Evolutionary conservation across 2,888 invertebrate species (phyloP), one percentile per base, ranked within the genome.

Genomic region (Lasioglossum pauxillum): DNA sequence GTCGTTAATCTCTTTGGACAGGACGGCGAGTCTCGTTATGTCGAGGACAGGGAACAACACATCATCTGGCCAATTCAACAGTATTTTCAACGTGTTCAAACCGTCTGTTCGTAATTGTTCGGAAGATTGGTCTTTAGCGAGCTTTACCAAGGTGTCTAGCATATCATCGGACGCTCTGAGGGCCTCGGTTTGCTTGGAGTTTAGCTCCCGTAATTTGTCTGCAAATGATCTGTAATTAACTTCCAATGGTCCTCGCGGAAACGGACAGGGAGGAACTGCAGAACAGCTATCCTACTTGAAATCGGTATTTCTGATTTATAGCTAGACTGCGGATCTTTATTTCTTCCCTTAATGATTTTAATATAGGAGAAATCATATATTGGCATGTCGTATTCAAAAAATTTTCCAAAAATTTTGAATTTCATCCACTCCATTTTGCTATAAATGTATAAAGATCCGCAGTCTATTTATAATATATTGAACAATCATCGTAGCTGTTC

Each of bases 31-130:
- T 89, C 99, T 96, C 23, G 98, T 96, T 8, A 99, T 96, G 94
- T 99, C 99, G 90, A 99, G 95, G 8, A 97, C 98, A 0, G 99
- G 99, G 94, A 99, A 99, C 1, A 99, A 96, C 88, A 97, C 96
- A 93, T 98, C 98, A 8, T 92, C 89, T 10, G 95, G 93, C 95
- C 95, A 95, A 27, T 92, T 89, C 27, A 95, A 82, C 44, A 95
- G 89, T 16, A 72, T 87, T 72, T 84, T 91, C 41, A 95, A 80
- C 35, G 89, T 88, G 53, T 80, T 82, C 10, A 94, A 83, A 16
- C 92, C 88, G 38, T 88, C 92, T 5, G 74, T 60, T 57, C 80
- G 83, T 53, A 90, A 35, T 64, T 85, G 82, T n/a, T 91, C 90
- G 14, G 89, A 44, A 3, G 85, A 67, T 75, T 91, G 82, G n/a